These are phyloP conservation scores for Smutsia temminckii DNA, from an alignment of 2,797 vertebrate genomes.

Conservation along the genomic window DNA sequence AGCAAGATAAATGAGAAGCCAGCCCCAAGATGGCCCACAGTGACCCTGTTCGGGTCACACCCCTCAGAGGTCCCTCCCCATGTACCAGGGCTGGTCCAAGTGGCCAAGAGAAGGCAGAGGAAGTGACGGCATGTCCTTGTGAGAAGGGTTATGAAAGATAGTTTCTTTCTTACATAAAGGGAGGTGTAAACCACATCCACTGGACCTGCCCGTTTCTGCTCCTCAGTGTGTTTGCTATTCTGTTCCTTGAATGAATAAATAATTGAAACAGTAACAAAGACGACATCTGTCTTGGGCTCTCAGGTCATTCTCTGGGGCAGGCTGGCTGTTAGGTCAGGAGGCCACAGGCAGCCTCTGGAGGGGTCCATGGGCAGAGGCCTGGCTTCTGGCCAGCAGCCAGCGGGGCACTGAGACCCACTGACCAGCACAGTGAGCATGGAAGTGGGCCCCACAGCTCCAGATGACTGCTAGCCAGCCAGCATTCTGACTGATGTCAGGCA, in stretches of 20 bases:
- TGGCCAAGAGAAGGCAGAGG: too few species aligned
- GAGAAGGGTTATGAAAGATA: too few species aligned
- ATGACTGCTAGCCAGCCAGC: too few species aligned
- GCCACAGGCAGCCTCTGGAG: neutral
- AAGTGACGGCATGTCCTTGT: too few species aligned
- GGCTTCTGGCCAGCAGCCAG: neutral
- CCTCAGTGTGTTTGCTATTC: neutral
- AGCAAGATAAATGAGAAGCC: neutral
- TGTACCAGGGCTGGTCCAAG: too few species aligned
- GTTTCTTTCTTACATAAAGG: too few species aligned
- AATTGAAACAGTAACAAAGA: neutral
- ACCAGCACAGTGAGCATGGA: too few species aligned
- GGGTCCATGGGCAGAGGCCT: neutral
- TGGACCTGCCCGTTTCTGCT: neutral
- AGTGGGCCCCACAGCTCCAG: neutral
- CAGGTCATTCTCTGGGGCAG: neutral
- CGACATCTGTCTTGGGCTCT: neutral
- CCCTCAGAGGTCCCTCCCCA: neutral
- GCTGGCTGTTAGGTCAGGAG: neutral
- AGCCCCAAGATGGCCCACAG: too few species aligned
- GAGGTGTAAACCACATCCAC: too few species aligned
- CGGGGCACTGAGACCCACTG: too few species aligned
- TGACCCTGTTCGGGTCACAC: neutral
- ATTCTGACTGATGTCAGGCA: neutral
- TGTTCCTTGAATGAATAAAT: neutral